Evolutionary conservation across 2,888 invertebrate genomes (phyloP).

Genomic region (Plagiodera versicolora): DNA sequence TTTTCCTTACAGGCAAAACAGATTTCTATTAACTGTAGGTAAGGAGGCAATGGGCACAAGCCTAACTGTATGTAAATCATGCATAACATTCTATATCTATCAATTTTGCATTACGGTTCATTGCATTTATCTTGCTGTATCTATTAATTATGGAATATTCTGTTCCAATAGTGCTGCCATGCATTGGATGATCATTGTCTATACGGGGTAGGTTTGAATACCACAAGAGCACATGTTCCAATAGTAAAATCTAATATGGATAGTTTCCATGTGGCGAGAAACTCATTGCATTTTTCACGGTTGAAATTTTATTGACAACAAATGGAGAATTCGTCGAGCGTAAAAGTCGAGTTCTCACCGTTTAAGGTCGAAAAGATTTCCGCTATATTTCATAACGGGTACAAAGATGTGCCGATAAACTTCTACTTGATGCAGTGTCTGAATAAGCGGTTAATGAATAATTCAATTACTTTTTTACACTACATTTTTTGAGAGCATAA

Average conservation of each 20-base stretch:
- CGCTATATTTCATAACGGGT: slow-evolving; percentile 31
- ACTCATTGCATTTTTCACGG: not conserved
- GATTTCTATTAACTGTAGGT: not conserved
- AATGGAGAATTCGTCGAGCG: slow-evolving; percentile 24
- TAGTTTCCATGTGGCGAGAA: slow-evolving; percentile 4
- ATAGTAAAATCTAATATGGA: too few relatives aligned
- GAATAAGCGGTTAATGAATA: not conserved
- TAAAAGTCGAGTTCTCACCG: slow-evolving; percentile 31
- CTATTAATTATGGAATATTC: too few relatives aligned
- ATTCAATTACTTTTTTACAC: not conserved
- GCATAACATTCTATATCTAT: not conserved
- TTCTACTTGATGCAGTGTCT: slow-evolving; percentile 12
- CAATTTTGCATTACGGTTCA: not conserved
- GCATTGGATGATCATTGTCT: too few relatives aligned
- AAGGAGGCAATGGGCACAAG: not conserved
- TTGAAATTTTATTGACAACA: not conserved
- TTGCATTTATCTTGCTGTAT: not conserved
- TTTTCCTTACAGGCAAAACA: too few relatives aligned
- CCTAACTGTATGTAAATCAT: not conserved
- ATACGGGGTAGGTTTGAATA: too few relatives aligned
- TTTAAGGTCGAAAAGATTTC: slow-evolving; percentile 32
- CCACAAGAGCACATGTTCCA: too few relatives aligned
- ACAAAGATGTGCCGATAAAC: slow-evolving; percentile 30
- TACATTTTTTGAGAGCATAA: not conserved
- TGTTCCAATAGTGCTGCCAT: too few relatives aligned